Evolutionary conservation across 2,797 vertebrate genomes (phyloP).

Genomic region (Sorex maritimensis): DNA sequence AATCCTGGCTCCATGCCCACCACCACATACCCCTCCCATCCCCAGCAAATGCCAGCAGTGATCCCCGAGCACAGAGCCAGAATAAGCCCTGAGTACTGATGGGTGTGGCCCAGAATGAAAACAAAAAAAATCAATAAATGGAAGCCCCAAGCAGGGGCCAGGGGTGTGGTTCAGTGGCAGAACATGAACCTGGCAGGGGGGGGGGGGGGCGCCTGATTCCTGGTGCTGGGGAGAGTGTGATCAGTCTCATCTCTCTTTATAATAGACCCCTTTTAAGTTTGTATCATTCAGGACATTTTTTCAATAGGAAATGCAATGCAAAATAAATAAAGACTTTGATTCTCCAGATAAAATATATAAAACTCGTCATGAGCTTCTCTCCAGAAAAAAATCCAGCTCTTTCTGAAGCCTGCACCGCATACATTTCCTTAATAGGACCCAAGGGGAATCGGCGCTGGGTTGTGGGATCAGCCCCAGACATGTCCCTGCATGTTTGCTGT

Average conservation of each 20-base stretch:
- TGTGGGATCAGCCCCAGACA: not conserved
- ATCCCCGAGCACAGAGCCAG: too few relatives aligned
- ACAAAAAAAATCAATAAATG: too few relatives aligned
- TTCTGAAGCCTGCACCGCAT: not conserved
- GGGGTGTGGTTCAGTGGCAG: too few relatives aligned
- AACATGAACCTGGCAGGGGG: too few relatives aligned
- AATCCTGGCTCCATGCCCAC: too few relatives aligned
- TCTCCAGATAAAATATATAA: not conserved
- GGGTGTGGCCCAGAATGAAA: too few relatives aligned
- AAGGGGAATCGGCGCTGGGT: not conserved
- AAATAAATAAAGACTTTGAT: constrained; percentile 32
- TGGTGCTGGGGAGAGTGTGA: not conserved
- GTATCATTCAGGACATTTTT: not conserved
- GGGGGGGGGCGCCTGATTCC: too few relatives aligned
- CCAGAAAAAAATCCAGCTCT: not conserved
- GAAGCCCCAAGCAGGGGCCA: too few relatives aligned
- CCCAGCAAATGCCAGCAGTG: too few relatives aligned
- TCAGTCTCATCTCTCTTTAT: constrained; percentile 29
- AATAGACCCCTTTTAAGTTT: not conserved
- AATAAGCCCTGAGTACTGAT: too few relatives aligned
- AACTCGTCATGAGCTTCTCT: constrained; percentile 39
- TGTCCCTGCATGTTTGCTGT: not conserved
- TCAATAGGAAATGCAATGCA: not conserved
- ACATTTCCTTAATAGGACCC: not conserved
- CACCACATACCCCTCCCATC: too few relatives aligned